Evolutionary conservation across 2,113 vertebrate species (phyloP).

Genomic region (Varanus salvator): DNA sequence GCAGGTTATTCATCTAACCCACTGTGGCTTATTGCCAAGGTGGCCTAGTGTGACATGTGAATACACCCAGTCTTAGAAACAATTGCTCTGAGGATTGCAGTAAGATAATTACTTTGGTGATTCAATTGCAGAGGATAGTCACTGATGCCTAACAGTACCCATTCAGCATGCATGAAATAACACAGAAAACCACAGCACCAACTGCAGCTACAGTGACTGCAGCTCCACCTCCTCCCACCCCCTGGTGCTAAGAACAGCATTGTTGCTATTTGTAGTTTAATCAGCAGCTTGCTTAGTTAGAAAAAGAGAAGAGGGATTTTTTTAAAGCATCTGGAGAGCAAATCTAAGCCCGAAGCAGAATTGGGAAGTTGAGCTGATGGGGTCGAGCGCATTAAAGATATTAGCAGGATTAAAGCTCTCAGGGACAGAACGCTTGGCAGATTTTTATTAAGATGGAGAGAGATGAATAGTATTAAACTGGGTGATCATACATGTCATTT

Average conservation of each 20-base stretch:
- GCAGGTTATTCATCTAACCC: too few species aligned
- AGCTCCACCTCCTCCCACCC: neutral
- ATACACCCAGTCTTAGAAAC: conserved; percentile 10
- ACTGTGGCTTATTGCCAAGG: too few species aligned
- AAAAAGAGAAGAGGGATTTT: neutral
- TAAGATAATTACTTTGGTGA: conserved; percentile 17
- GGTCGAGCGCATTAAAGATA: conserved; percentile 52
- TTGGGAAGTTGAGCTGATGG: conserved; percentile 42
- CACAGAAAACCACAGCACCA: neutral
- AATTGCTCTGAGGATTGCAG: conserved; percentile 8
- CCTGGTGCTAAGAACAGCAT: conserved; percentile 33
- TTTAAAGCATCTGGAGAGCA: conserved; percentile 40
- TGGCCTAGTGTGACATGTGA: too few species aligned
- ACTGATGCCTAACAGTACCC: conserved; percentile 4
- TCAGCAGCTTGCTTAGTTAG: conserved; percentile 37
- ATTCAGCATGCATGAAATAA: conserved; percentile 32
- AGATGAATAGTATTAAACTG: conserved; percentile 63
- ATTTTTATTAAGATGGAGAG: conserved; percentile 66
- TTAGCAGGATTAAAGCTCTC: conserved; percentile 63
- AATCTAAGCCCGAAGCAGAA: conserved; percentile 54
- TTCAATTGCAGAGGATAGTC: fast-evolving
- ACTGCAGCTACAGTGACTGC: neutral
- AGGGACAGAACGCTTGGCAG: conserved; percentile 20
- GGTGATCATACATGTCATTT: conserved; percentile 56
- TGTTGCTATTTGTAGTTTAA: conserved; percentile 51